Conservation (phyloP, 2,113 vertebrate genomes). For the Podarcis cretensis region DNA sequence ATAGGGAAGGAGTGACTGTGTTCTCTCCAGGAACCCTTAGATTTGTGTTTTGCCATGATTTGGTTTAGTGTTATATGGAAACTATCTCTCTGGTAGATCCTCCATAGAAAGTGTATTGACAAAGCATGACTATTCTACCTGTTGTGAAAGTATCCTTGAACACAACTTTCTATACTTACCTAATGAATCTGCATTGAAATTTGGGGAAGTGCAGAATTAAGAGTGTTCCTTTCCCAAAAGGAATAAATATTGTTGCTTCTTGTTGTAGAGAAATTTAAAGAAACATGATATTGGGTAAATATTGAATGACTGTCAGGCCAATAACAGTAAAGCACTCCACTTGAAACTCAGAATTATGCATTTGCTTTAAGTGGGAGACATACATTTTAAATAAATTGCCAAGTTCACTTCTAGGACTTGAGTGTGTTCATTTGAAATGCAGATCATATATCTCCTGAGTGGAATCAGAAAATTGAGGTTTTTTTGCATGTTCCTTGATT, state of each 20-base stretch:
- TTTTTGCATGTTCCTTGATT: neutral
- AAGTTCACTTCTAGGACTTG: neutral
- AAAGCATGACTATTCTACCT: neutral
- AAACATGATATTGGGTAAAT: slow-evolving; percentile 39
- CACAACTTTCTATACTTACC: neutral
- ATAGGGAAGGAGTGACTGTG: too few species aligned
- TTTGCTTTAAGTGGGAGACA: neutral
- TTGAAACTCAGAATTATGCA: neutral
- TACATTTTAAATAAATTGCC: too few species aligned
- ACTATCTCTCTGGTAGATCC: neutral
- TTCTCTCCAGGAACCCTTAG: too few species aligned
- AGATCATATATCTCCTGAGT: neutral
- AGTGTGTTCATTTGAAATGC: neutral
- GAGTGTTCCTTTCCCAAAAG: slow-evolving; percentile 46
- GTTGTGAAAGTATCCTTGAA: neutral
- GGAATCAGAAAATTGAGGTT: neutral
- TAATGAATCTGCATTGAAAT: accelerated
- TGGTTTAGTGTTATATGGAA: neutral
- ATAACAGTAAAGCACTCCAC: slow-evolving; percentile 1
- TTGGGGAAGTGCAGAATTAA: slow-evolving; percentile 36
- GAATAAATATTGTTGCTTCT: slow-evolving; percentile 35
- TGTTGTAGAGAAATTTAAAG: slow-evolving; percentile 37
- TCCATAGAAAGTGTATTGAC: neutral
- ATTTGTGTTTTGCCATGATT: neutral
- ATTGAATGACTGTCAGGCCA: slow-evolving; percentile 17